These are phyloP conservation scores for Drosophila lutescens DNA, from an alignment of 2,888 invertebrate species.

Conservation along the genomic window DNA sequence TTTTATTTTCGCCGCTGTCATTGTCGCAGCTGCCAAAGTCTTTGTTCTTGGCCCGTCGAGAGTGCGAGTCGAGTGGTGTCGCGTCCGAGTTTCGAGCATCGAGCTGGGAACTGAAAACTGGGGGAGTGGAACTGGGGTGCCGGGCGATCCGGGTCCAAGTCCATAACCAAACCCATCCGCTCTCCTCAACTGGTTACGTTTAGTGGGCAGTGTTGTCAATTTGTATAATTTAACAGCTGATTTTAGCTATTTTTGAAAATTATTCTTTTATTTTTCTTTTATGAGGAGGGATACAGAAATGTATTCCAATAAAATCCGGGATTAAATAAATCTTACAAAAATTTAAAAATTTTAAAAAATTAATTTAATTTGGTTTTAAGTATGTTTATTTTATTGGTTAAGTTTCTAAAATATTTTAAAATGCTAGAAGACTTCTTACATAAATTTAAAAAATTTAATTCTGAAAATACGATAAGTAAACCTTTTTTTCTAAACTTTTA, in stretches of 20 bases:
- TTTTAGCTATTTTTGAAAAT: too few species aligned
- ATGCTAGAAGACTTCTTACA: background rate
- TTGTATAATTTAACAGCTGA: background rate
- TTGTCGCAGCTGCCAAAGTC: constrained; percentile 80
- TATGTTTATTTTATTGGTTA: too few species aligned
- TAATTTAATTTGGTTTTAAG: background rate
- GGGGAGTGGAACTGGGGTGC: background rate
- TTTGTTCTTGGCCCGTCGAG: constrained; percentile 64
- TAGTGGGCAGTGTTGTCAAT: constrained; percentile 21
- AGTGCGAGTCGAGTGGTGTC: constrained; percentile 30
- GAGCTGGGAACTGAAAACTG: constrained; percentile 1
- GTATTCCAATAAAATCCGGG: too few species aligned
- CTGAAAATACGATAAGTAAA: too few species aligned
- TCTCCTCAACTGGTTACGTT: constrained; percentile 10
- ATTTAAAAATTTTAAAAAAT: background rate
- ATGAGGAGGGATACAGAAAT: too few species aligned
- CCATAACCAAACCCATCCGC: constrained; percentile 27
- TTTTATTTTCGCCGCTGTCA: constrained; percentile 74
- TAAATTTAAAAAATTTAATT: background rate
- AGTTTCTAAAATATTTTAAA: background rate
- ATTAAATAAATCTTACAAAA: too few species aligned
- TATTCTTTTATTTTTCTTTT: too few species aligned
- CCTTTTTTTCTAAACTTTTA: too few species aligned
- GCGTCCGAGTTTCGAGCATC: constrained; percentile 30
- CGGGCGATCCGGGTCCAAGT: constrained; percentile 9